Evolutionary conservation across 1,140 invertebrate species (phyloP).

Genomic region (Alviniconcha marisindica): DNA sequence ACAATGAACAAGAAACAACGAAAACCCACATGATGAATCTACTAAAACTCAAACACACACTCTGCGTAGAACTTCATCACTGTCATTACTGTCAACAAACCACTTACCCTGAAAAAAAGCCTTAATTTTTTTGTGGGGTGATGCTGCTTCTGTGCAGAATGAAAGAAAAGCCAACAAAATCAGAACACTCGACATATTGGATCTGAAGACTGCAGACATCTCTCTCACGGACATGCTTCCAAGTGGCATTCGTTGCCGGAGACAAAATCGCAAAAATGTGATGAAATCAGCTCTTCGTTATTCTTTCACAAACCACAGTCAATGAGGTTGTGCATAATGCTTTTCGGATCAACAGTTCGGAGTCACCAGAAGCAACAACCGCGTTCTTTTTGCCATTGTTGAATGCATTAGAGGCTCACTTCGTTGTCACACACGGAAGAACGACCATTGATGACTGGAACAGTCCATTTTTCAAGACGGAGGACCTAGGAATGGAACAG

Average conservation of each 20-base stretch:
- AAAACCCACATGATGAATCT: no score
- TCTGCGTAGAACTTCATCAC: no score
- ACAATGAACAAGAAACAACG: no score
- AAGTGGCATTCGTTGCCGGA: no score
- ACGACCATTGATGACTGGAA: background rate
- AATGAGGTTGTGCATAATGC: no score
- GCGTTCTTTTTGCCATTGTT: conserved; percentile 1
- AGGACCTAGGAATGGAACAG: no score
- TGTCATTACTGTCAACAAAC: no score
- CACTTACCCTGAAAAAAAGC: conserved; percentile 8
- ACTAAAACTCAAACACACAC: no score
- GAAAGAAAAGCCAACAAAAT: conserved; percentile 17
- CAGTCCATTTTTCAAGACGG: conserved; percentile 5
- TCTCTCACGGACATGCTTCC: background rate
- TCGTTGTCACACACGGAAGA: conserved; percentile 2
- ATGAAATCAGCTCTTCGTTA: no score
- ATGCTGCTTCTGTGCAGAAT: background rate
- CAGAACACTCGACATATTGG: conserved; percentile 22
- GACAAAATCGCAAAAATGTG: no score
- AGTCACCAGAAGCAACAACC: no score
- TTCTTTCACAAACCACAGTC: no score
- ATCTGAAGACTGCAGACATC: background rate
- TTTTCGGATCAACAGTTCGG: background rate
- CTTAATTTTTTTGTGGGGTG: conserved; percentile 1
- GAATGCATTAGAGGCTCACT: conserved; percentile 14